Conservation (phyloP, 2,888 invertebrate genomes). For the Agrochola macilenta region DNA sequence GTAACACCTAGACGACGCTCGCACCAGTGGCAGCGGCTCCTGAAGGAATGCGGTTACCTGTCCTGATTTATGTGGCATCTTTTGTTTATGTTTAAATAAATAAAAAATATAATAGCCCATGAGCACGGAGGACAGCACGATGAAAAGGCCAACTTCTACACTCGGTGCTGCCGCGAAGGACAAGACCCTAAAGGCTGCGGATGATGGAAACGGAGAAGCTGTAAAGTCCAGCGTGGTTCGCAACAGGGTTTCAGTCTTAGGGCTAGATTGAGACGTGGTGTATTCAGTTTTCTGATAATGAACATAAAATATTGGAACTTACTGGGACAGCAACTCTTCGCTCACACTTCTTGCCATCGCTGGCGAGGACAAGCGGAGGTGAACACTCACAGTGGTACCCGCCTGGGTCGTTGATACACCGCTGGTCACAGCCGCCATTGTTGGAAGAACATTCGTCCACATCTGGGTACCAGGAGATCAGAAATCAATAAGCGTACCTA, state of each 20-base stretch:
- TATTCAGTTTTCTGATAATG: background rate
- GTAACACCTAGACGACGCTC: constrained; percentile 90
- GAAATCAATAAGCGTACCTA: background rate
- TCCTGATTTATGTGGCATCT: constrained; percentile 50
- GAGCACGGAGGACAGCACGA: background rate
- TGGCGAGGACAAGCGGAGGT: constrained; percentile 87
- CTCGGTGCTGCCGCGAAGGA: background rate
- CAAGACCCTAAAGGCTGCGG: background rate
- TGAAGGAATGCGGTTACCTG: constrained; percentile 66
- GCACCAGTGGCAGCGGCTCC: constrained; percentile 84
- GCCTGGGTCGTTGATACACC: constrained; percentile 91
- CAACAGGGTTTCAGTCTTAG: background rate
- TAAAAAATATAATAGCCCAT: background rate
- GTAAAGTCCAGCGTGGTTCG: no score
- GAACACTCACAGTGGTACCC: constrained; percentile 91
- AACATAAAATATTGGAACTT: constrained; percentile 44
- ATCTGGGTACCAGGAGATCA: constrained; percentile 79
- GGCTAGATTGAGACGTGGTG: background rate
- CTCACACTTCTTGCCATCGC: constrained; percentile 91
- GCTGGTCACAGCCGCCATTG: constrained; percentile 92
- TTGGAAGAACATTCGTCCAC: constrained; percentile 90
- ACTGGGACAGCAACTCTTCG: constrained; percentile 79
- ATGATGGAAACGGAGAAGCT: background rate
- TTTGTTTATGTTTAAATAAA: constrained; percentile 6
- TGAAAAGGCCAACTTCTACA: background rate